Percentiles rank a stretch among this genome's conserved stretches.
Conservation (phyloP, 2,113 vertebrate genomes). For the Phrynocephalus versicolor region DNA sequence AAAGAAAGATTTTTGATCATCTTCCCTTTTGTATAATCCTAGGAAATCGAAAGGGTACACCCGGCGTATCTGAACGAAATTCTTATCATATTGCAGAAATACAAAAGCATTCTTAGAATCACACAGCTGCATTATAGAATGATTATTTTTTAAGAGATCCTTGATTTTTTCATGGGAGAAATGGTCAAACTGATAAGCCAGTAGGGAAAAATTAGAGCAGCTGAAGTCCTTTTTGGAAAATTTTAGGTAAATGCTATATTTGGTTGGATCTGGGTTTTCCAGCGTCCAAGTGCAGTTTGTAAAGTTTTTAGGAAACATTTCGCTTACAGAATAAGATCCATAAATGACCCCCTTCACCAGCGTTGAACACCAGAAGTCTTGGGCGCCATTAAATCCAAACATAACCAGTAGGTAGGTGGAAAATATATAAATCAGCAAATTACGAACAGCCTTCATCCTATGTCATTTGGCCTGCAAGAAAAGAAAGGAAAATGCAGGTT, state of each 20-base stretch:
- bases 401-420: constrained; percentile 99
- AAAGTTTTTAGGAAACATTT: constrained; percentile 99
- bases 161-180: constrained; percentile 99
- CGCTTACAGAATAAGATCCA: constrained; percentile 99
- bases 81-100: constrained; percentile 99
- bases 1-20: constrained; percentile 92
- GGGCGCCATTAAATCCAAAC: constrained; percentile 99
- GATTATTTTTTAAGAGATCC: constrained; percentile 94
- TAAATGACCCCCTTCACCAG: constrained; percentile 99
- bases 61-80: constrained; percentile 96
- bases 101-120: constrained; percentile 94
- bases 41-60: constrained; percentile 90
- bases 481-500: constrained; percentile 82
- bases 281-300: constrained; percentile 99
- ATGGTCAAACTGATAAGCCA: constrained; percentile 99
- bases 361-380: constrained; percentile 99
- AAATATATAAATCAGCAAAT: constrained; percentile 99
- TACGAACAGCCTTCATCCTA: constrained; percentile 99
- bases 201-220: constrained; percentile 96
- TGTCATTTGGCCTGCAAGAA: constrained; percentile 99
- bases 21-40: constrained; percentile 94
- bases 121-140: constrained; percentile 98
- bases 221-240: constrained; percentile 98
- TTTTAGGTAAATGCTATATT: constrained; percentile 99
- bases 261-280: constrained; percentile 99